Evolutionary conservation across 2,888 invertebrate species (phyloP), one percentile per base, ranked within the genome.

Genomic region (Agonopterix subpropinquella): DNA sequence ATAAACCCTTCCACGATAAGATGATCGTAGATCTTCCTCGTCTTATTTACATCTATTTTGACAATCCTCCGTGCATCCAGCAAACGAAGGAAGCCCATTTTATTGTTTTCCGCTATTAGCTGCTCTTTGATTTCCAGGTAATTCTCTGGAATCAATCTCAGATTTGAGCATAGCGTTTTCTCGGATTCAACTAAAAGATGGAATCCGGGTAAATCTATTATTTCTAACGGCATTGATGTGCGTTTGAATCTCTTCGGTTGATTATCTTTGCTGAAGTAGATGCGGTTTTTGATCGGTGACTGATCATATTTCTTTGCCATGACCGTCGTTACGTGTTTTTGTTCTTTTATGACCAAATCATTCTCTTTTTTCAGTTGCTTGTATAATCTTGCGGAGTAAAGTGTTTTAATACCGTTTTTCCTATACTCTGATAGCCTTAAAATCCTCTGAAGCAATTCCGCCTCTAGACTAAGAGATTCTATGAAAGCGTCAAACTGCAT

Each of bases 21-120:
- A 76, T 94, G 92, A 84, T 95, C 94, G 84, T 94, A 95, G 64
- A 97, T 92, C 77, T 95, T 95, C 55, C 97, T 91, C 0, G 97
- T 98, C 77, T 95, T 95, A 77, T 97, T 97, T 2, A 98, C 98
- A 87, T 98, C 97, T 61, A 98, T 98, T 80, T 97, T 97, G 41
- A 97, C 91, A 43, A 97, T 89, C 43, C 90, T 90, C 47, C 98
- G 88, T 0, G 97, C 97, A 70, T 96, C 95, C 1, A 95, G 92
- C 53, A 98, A 82, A 53, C 93, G 90, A 5, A 98, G 80, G 51
- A 90, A 92, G 0, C 95, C 94, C 52, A 90, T 82, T 73, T 94
- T 96, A 53, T 92, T 89, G 75, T 94, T 95, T 72, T 97, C 97
- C 0, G 89, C 73, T 37, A 95, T 90, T 5, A 98, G 79, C 45